Conservation (phyloP, 2,797 vertebrate genomes). For the Schizopygopsis pylzovi region DNA sequence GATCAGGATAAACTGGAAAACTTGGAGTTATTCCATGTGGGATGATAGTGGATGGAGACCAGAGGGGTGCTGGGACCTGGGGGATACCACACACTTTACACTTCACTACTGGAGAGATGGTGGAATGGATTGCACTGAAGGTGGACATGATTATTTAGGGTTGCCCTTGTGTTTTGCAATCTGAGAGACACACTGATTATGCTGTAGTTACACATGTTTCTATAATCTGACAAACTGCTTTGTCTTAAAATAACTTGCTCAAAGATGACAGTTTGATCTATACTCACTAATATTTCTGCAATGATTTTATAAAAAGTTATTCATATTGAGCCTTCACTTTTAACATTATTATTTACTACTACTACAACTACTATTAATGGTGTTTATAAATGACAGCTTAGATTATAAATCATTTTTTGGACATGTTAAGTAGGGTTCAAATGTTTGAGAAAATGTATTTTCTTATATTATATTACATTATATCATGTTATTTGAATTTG, state of each 20-base stretch:
- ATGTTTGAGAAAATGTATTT: neutral
- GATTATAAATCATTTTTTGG: neutral
- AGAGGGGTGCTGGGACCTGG: conserved; percentile 3
- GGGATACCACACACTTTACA: neutral
- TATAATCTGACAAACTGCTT: neutral
- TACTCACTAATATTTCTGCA: neutral
- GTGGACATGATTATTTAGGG: neutral
- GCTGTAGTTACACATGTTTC: neutral
- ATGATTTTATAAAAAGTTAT: neutral
- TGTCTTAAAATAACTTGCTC: neutral
- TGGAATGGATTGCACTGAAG: neutral
- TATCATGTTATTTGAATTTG: neutral
- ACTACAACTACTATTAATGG: too few species aligned
- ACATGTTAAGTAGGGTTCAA: neutral
- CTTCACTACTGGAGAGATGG: neutral
- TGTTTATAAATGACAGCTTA: neutral
- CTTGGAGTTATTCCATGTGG: neutral
- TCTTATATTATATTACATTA: neutral
- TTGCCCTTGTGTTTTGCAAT: neutral
- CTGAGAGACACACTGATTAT: neutral
- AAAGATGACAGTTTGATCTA: neutral
- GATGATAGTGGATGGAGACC: neutral
- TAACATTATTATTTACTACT: neutral
- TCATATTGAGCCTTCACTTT: neutral
- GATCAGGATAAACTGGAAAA: conserved; percentile 22